Base-by-base conservation (phyloP, 2,797 vertebrate species). In the Microctenopoma stevenorrisi region DNA sequence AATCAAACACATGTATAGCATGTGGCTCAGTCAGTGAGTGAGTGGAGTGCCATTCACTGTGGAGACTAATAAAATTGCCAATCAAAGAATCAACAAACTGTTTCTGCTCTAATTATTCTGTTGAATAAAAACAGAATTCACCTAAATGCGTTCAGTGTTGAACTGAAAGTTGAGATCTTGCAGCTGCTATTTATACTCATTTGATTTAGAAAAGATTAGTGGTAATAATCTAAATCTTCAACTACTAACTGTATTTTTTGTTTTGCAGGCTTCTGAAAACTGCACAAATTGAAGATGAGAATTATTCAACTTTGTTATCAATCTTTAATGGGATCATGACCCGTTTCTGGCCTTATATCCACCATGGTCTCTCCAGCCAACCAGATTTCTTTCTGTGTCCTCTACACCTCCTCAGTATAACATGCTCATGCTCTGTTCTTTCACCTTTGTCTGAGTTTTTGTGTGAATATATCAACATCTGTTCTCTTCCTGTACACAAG, bases 181-280 rank as follows among this genome's bases (percentile, higher is more conserved):
- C 47, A 64, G 28, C 43, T 54, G 54, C 35, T 47, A 2, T 4
- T 16, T 46, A n/a, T 4, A 30, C n/a, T 33, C 3, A 43, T 35
- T 57, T 13, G 3, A 38, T 52, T 22, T 12, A 47, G 6, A 7
- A n/a, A 2, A n/a, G 22, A 56, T 40, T 11, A 13, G 2, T 26
- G n/a, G 53, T n/a, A 28, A 38, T 69, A 13, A 44, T 53, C 28
- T 40, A 26, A 1, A 12, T 11, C 8, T 28, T 7, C 65, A 9
- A 65, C 7, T 30, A 2, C 4, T 58, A 15, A 25, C 8, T 60
- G 2, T 82, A 11, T 79, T 38, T 73, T 63, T 70, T 78, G 8
- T 78, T 4, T 84, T 86, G 40, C 80, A 95, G 94, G 91, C 89
- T 44, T 86, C 94, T 71, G 94, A 95, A 85, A 94, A 91, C 86